Conservation (phyloP, 2,888 invertebrate species). For the Micoletzkya japonica region DNA sequence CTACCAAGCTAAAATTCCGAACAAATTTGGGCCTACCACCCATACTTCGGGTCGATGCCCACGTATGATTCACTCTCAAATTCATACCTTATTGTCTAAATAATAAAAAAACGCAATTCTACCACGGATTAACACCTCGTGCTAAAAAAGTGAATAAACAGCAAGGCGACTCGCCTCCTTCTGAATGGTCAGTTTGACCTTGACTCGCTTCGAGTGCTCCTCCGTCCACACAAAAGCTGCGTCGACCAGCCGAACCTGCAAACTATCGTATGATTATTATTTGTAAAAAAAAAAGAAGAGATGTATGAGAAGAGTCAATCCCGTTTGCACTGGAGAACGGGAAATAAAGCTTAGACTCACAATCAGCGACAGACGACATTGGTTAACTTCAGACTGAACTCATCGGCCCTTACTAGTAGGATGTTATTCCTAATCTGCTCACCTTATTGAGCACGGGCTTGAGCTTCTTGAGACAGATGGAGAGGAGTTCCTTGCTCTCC, state of each 20-base stretch:
- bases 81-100: too few relatives aligned
- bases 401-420: conserved; percentile 63
- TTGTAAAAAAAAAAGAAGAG: neutral
- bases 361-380: too few relatives aligned
- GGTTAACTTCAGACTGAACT: too few relatives aligned
- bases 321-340: neutral
- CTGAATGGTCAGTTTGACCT: conserved; percentile 87
- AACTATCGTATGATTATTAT: neutral
- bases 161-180: conserved; percentile 73
- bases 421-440: neutral
- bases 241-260: conserved; percentile 82
- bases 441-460: conserved; percentile 66
- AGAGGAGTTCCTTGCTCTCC: conserved; percentile 69
- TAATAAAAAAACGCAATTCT: too few relatives aligned
- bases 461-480: conserved; percentile 85
- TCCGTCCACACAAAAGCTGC: conserved; percentile 98
- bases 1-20: too few relatives aligned
- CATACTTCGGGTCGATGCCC: too few relatives aligned
- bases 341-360: too few relatives aligned
- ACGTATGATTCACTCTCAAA: too few relatives aligned
- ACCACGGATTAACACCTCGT: neutral
- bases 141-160: neutral
- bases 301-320: neutral
- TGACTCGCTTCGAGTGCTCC: conserved; percentile 94
- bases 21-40: too few relatives aligned